A percentile compares a stretch with the other conserved stretches of the same genome.
phyloP scores from a whole-genome alignment of 2,113 vertebrate species.

The Puma concolor region DNA sequence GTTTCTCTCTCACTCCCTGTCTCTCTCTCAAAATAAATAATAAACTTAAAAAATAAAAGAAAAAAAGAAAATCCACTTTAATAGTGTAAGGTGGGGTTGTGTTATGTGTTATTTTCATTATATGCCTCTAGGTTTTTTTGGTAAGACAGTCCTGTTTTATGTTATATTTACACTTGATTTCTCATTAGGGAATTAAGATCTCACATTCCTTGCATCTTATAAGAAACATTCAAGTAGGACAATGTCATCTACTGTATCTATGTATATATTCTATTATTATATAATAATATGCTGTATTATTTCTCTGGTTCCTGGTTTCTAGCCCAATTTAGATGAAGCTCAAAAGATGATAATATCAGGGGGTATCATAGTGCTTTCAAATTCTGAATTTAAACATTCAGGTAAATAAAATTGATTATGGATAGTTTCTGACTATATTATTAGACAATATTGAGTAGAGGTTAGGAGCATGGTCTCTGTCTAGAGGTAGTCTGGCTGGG shows the following conservation, averaged over 20 bases:
- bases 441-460: not conserved
- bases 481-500: not conserved
- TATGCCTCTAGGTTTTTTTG: not conserved
- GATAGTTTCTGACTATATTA: not conserved
- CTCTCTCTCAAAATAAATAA: too few species aligned
- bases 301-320: not conserved
- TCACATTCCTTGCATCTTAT: not conserved
- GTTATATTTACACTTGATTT: not conserved
- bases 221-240: not conserved
- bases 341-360: not conserved
- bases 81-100: not conserved
- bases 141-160: not conserved
- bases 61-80: not conserved
- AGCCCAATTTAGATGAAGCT: not conserved
- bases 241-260: not conserved
- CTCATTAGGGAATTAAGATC: not conserved
- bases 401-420: not conserved
- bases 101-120: not conserved
- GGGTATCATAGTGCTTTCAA: not conserved
- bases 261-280: not conserved
- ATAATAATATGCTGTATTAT: not conserved
- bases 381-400: not conserved
- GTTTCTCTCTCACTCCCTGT: too few species aligned
- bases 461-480: not conserved
- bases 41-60: too few species aligned